Percentiles rank a stretch among this genome's conserved stretches.
phyloP scores from a whole-genome alignment of 2,888 invertebrate genomes.

The Creontiades dilutus region DNA sequence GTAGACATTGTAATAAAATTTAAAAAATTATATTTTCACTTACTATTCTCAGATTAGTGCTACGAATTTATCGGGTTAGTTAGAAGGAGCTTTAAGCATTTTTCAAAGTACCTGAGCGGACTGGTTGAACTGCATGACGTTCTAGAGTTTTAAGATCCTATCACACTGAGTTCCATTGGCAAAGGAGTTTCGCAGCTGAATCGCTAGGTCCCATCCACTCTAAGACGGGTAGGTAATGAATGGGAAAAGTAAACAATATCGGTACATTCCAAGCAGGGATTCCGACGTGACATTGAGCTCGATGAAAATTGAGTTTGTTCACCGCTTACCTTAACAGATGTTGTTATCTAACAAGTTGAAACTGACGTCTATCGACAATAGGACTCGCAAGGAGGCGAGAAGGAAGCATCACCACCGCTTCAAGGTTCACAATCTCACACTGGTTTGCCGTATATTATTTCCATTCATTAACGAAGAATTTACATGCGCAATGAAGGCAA shows the following conservation, averaged over 20 bases:
- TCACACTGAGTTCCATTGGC: too few relatives aligned
- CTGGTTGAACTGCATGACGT: slow-evolving; percentile 1
- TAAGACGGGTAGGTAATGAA: too few relatives aligned
- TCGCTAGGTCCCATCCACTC: too few relatives aligned
- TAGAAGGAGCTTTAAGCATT: neutral
- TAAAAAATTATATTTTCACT: too few relatives aligned
- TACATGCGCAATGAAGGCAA: slow-evolving; percentile 2
- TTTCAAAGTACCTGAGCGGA: slow-evolving; percentile 1
- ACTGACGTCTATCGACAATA: neutral
- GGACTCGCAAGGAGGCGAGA: neutral
- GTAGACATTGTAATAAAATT: too few relatives aligned
- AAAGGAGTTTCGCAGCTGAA: too few relatives aligned
- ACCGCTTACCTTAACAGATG: slow-evolving; percentile 21
- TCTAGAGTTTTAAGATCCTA: neutral
- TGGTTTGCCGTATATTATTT: slow-evolving; percentile 17
- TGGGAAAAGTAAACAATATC: neutral
- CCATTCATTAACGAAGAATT: neutral
- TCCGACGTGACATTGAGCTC: neutral
- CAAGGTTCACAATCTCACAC: slow-evolving; percentile 8
- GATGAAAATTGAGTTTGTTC: slow-evolving; percentile 20
- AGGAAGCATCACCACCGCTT: neutral
- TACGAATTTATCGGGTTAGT: too few relatives aligned
- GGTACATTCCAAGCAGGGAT: neutral
- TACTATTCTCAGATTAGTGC: too few relatives aligned
- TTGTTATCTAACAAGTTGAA: neutral